phyloP scores from a whole-genome alignment of 2,888 invertebrate species.

The Dermolepida albohirtum region DNA sequence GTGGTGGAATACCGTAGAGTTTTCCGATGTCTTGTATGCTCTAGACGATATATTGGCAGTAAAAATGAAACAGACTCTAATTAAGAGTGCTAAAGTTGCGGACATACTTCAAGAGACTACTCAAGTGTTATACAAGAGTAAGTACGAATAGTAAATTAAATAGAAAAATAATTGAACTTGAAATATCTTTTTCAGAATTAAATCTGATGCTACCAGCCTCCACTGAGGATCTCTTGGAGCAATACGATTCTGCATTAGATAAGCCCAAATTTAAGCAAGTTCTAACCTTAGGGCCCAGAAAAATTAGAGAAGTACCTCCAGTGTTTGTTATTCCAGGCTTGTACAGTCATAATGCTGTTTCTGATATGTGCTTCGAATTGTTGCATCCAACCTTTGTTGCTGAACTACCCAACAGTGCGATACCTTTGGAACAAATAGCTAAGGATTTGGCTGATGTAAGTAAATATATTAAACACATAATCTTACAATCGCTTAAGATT shows the following conservation, averaged over 20 bases:
- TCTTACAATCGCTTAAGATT: not conserved
- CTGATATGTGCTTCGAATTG: conserved; percentile 57
- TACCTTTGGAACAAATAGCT: conserved; percentile 56
- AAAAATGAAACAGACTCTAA: conserved; percentile 54
- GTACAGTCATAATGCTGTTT: conserved; percentile 54
- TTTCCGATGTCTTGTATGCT: conserved; percentile 55
- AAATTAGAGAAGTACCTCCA: conserved; percentile 61
- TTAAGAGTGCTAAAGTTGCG: conserved; percentile 57
- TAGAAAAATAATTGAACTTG: not conserved
- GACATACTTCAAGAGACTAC: conserved; percentile 57
- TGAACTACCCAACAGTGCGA: conserved; percentile 55
- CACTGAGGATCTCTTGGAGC: conserved; percentile 54
- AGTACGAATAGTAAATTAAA: conserved; percentile 39
- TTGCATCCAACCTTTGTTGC: conserved; percentile 63
- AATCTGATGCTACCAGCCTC: conserved; percentile 57
- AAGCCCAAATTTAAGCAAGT: conserved; percentile 60
- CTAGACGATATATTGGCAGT: conserved; percentile 59
- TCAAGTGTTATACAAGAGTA: conserved; percentile 62
- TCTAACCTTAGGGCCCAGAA: conserved; percentile 59
- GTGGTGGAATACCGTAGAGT: conserved; percentile 56
- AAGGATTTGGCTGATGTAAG: conserved; percentile 57
- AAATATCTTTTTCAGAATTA: conserved; percentile 55
- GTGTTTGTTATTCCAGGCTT: conserved; percentile 64
- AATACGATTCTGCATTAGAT: conserved; percentile 52
- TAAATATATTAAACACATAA: no score